Evolutionary conservation across 2,888 invertebrate genomes (phyloP), one percentile per base, ranked within the genome.

Genomic region (Drosophila pseudotakahashii): DNA sequence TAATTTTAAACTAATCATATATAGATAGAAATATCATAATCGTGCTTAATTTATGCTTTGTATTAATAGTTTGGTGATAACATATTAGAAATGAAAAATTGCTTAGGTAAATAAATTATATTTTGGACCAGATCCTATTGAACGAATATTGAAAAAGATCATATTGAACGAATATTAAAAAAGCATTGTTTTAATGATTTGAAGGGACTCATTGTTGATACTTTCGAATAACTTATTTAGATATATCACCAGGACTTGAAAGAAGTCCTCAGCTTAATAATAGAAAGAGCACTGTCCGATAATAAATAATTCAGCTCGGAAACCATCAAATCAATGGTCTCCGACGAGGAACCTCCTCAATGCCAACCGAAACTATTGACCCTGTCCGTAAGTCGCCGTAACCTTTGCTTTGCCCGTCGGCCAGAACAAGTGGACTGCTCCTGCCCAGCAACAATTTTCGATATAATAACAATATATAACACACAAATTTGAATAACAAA

Each of bases 401-500:
- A 57, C 54, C 53, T 59, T 63, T 74, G 72, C 78, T 42, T 42
- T 72, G 77, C 77, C 80, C 59, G 48, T 53, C 54, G 83, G 82
- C 70, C 79, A 80, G 75, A 83, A 79, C 63, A 41, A 52, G 58
- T 53, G 53, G 32, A 77, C 84, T 78, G 59, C 55, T 52, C 44
- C 48, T 59, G 61, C 63, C 67, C 77, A 78, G 57, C 53, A 73
- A 74, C 74, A 54, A 79, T 82, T 86, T 82, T 73, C 86, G 74
- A 73, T 72, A 81, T 86, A 83, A 83, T 83, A 83, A 83, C 87
- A 87, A 87, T 84, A 84, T 87, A 84, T 81, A 84, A 87, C 88
- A 87, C 72, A 87, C 79, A 87, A 85, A 85, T 85, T 85, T 85
- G 84, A 85, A 85, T 85, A 85, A 82, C 88, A 85, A 87, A 87